These are phyloP conservation scores for Kryphioiulus occultus DNA, from an alignment of 2,888 invertebrate genomes.

Conservation along the genomic window DNA sequence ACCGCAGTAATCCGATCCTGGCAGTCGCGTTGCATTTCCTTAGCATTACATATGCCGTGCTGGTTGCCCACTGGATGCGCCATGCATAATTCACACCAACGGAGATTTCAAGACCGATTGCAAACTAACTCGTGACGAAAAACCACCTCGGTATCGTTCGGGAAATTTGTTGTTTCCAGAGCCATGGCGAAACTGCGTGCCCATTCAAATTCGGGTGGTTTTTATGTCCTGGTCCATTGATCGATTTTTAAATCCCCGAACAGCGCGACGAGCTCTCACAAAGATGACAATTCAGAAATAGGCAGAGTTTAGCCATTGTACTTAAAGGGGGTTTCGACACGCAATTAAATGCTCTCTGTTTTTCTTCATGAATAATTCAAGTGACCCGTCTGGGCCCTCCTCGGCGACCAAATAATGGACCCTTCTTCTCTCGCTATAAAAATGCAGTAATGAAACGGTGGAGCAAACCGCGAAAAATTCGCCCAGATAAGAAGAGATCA, in stretches of 20 bases:
- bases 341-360: neutral
- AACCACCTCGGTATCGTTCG: neutral
- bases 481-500: neutral
- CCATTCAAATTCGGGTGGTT: neutral
- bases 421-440: neutral
- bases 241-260: conserved; percentile 30
- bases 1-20: neutral
- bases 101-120: neutral
- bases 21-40: neutral
- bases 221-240: neutral
- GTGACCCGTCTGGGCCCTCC: neutral
- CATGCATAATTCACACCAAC: neutral
- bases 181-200: neutral
- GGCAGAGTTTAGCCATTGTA: neutral
- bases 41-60: neutral
- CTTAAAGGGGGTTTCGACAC: neutral
- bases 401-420: neutral
- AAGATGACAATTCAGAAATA: neutral
- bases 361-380: neutral
- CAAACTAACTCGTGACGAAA: neutral
- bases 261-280: neutral
- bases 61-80: neutral
- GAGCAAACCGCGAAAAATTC: neutral
- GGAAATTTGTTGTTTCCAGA: neutral
- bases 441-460: neutral